phyloP scores from a whole-genome alignment of 2,797 vertebrate species.

The Nasua narica region DNA sequence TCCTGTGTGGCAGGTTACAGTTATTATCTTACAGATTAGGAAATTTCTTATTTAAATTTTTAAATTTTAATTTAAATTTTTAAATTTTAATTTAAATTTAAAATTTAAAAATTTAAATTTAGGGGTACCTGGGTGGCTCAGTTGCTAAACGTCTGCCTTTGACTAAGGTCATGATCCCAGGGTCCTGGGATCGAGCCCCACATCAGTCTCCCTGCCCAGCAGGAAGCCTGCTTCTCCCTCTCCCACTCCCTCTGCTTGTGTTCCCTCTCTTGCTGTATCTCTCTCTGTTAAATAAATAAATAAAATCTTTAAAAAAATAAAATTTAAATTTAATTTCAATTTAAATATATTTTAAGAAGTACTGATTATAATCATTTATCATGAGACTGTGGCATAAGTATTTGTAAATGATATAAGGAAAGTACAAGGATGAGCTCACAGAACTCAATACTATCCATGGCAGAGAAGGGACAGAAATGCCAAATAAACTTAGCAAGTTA shows the following conservation, averaged over 20 bases:
- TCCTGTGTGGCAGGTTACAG: not conserved
- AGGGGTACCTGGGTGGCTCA: not conserved
- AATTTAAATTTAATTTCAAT: not conserved
- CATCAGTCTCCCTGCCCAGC: too few species aligned
- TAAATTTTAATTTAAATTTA: not conserved
- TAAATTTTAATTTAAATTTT: not conserved
- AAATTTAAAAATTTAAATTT: not conserved
- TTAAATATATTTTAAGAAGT: not conserved
- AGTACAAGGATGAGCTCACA: not conserved
- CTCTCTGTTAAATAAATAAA: too few species aligned
- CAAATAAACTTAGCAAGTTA: too few species aligned
- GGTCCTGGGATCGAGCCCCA: too few species aligned
- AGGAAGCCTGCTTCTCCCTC: too few species aligned
- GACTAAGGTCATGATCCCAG: too few species aligned
- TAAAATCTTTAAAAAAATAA: too few species aligned
- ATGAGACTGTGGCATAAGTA: not conserved
- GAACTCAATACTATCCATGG: accelerated
- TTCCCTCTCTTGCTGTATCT: too few species aligned
- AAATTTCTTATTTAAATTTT: not conserved
- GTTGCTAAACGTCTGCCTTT: too few species aligned
- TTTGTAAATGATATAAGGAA: not conserved
- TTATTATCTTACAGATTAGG: not conserved
- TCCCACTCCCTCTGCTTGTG: too few species aligned
- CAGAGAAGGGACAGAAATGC: too few species aligned
- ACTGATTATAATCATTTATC: not conserved